Conservation (phyloP, 2,113 vertebrate species). For the Australoheros scitulus region DNA sequence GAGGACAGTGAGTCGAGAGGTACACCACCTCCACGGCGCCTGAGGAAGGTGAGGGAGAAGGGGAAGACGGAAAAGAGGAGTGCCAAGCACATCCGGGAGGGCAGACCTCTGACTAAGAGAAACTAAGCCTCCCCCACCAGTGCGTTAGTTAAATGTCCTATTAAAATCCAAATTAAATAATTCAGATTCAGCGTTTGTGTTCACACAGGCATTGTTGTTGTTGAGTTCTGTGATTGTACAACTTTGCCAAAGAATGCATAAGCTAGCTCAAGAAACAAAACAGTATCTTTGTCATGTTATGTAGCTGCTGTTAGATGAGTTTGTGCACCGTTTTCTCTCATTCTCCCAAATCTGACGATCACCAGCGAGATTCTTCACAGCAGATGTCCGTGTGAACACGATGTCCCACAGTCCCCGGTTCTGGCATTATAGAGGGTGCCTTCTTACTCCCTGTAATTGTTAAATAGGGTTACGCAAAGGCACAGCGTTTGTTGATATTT, state of each 20-base stretch:
- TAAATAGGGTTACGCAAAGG: too few relatives aligned
- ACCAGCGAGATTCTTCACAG: conserved; percentile 65
- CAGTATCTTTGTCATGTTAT: conserved; percentile 2
- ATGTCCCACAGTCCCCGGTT: conserved; percentile 16
- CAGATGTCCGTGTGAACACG: conserved; percentile 44
- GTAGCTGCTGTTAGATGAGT: conserved; percentile 26
- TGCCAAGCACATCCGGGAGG: conserved; percentile 74
- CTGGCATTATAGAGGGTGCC: conserved; percentile 56
- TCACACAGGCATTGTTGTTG: conserved; percentile 65
- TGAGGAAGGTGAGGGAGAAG: conserved; percentile 81
- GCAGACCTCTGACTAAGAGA: conserved; percentile 70
- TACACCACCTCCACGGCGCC: conserved; percentile 79
- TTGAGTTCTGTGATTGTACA: conserved; percentile 57
- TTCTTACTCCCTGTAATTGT: conserved; percentile 52
- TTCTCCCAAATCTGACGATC: conserved; percentile 40
- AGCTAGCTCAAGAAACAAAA: conserved; percentile 29
- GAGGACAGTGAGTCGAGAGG: conserved; percentile 80
- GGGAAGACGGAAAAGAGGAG: conserved; percentile 77
- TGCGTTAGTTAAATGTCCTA: conserved; percentile 4
- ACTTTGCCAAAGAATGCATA: conserved; percentile 71
- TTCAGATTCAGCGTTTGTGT: conserved; percentile 5
- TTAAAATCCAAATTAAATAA: not conserved
- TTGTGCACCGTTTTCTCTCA: conserved; percentile 16
- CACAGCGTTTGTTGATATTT: conserved; percentile 19
- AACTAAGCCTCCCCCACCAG: conserved; percentile 41